Evolutionary conservation across 2,888 invertebrate genomes (phyloP).

Genomic region (Orchestes rusci): DNA sequence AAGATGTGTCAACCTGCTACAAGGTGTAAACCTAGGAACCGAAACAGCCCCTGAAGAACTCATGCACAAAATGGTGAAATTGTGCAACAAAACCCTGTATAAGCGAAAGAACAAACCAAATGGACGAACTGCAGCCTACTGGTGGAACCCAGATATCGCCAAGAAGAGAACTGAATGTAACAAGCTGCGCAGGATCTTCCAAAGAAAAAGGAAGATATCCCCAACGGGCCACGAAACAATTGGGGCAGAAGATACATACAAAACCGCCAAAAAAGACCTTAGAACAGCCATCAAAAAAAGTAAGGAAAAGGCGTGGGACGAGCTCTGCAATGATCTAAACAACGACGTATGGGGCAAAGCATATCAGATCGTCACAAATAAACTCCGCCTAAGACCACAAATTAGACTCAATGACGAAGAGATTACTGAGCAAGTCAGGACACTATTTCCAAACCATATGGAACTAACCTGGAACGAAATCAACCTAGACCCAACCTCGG

Average conservation of each 20-base stretch:
- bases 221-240: no score
- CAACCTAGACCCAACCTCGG: background rate
- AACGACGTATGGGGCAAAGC: conserved; percentile 5
- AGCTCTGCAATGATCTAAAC: conserved; percentile 3
- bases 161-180: background rate
- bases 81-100: no score
- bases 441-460: background rate
- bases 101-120: no score
- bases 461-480: background rate
- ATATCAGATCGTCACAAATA: conserved; percentile 1
- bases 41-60: no score
- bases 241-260: background rate
- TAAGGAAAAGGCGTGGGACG: conserved; percentile 3
- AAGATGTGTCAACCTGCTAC: background rate
- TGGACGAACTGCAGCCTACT: background rate
- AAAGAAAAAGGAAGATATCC: background rate
- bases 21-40: no score
- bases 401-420: background rate
- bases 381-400: background rate
- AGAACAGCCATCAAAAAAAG: background rate
- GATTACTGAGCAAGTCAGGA: background rate
- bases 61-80: no score
- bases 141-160: background rate
- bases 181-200: background rate
- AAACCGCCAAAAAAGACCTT: conserved; percentile 1